Evolutionary conservation across 2,113 vertebrate genomes (phyloP), one percentile per base, ranked within the genome.

Genomic region (Orthochromis indermauri): DNA sequence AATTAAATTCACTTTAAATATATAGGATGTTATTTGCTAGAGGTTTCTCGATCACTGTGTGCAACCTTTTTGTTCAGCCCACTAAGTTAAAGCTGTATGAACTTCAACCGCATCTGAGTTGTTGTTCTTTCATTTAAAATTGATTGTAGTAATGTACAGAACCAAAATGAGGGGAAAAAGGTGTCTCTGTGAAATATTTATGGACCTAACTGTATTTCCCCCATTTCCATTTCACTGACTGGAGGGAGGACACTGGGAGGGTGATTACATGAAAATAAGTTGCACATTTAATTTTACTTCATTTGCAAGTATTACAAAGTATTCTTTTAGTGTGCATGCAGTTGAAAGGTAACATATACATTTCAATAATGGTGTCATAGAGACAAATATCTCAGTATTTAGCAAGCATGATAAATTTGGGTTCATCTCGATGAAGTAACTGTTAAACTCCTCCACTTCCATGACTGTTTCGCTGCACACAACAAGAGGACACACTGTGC

Each of bases 91-190:
- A 8, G 61, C 61, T 37, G 33, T 37, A 8, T 66, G 61, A 37
- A 0, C 63, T 37, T 37, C 1, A 37, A 8, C 11, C 0, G 0
- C 1, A 68, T 21, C 19, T 1, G 0, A 68, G 4, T 68, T 68
- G 11, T 37, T 68, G 63, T 68, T 68, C 7, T 21, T 68, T 68
- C 33, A 37, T 68, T 68, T 68, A 21, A 68, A 68, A 68, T 68
- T 68, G 4, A 68, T 21, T 68, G 33, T 0, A 68, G 19, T 68
- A 68, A 21, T 68, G 11, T 37, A 1, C 61, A 68, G 33, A 68
- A 68, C 1, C 33, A 68, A 68, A 68, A 37, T 68, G 19, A 68
- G 61, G 33, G 0, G 0, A 1, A 37, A 37, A 68, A 68, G 33
- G 4, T 68, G 61, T 68, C 61, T 68, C 19, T 68, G 33, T 68